These are phyloP conservation scores for Etheostoma perlongum DNA, from an alignment of 2,797 vertebrate species.

Conservation along the genomic window DNA sequence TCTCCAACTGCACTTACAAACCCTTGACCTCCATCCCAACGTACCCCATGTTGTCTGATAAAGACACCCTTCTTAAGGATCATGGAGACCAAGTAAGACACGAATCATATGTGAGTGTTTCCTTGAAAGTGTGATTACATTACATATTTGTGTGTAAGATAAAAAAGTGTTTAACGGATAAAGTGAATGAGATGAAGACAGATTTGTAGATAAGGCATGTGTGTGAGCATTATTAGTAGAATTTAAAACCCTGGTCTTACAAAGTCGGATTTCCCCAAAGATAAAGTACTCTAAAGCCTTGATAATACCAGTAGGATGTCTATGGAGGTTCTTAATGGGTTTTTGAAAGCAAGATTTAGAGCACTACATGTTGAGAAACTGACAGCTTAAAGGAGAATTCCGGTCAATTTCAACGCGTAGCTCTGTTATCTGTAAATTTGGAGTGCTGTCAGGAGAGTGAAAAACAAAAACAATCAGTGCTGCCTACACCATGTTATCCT, in stretches of 20 bases:
- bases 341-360: conserved; percentile 45
- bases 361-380: conserved; percentile 51
- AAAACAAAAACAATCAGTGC: too few species aligned
- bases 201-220: conserved; percentile 46
- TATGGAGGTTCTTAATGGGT: conserved; percentile 21
- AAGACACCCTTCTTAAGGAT: conserved; percentile 34
- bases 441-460: too few species aligned
- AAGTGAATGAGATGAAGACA: conserved; percentile 38
- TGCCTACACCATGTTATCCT: too few species aligned
- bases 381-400: conserved; percentile 25
- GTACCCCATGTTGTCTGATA: conserved; percentile 27
- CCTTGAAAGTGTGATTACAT: conserved; percentile 4
- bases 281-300: conserved; percentile 57
- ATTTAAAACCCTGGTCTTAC: conserved; percentile 11
- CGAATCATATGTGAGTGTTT: background rate
- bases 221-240: conserved; percentile 29
- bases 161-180: conserved; percentile 6
- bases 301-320: conserved; percentile 29
- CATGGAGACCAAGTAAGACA: background rate
- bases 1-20: conserved; percentile 26
- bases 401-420: too few species aligned
- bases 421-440: too few species aligned
- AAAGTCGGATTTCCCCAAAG: conserved; percentile 65
- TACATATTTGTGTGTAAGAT: conserved; percentile 15
- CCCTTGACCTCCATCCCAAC: conserved; percentile 26